Evolutionary conservation across 2,888 invertebrate species (phyloP).

Genomic region (Hemicrepidius hirtus): DNA sequence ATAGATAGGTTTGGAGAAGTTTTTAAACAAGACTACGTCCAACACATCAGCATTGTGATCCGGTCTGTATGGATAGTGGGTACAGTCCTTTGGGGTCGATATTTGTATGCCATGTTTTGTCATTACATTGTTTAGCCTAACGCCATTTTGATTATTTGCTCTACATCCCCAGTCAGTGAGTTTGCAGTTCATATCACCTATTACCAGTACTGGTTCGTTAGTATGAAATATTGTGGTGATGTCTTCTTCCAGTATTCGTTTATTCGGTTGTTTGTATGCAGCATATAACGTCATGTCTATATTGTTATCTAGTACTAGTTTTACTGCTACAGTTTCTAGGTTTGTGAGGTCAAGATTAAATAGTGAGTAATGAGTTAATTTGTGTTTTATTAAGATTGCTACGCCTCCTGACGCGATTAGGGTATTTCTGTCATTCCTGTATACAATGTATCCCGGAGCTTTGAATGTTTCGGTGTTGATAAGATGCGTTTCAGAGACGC

Average conservation of each 20-base stretch:
- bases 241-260: constrained; percentile 19
- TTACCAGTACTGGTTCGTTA: not conserved
- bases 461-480: too few relatives aligned
- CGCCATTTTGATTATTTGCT: constrained; percentile 13
- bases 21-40: constrained; percentile 20
- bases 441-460: too few relatives aligned
- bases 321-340: not conserved
- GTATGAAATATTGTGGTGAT: not conserved
- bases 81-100: constrained; percentile 4
- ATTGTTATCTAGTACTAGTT: not conserved
- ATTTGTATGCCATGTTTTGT: constrained; percentile 10
- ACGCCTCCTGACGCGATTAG: too few relatives aligned
- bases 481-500: too few relatives aligned
- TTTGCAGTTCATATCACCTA: constrained; percentile 17
- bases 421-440: too few relatives aligned
- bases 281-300: not conserved
- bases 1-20: constrained; percentile 20
- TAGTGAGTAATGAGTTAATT: too few relatives aligned
- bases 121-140: constrained; percentile 13
- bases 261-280: constrained; percentile 22
- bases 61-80: too few relatives aligned
- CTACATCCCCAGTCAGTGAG: constrained; percentile 11
- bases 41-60: not conserved
- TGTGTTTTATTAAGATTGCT: too few relatives aligned
- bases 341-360: not conserved